phyloP scores from a whole-genome alignment of 2,113 vertebrate genomes.

The Vireo altiloquus region DNA sequence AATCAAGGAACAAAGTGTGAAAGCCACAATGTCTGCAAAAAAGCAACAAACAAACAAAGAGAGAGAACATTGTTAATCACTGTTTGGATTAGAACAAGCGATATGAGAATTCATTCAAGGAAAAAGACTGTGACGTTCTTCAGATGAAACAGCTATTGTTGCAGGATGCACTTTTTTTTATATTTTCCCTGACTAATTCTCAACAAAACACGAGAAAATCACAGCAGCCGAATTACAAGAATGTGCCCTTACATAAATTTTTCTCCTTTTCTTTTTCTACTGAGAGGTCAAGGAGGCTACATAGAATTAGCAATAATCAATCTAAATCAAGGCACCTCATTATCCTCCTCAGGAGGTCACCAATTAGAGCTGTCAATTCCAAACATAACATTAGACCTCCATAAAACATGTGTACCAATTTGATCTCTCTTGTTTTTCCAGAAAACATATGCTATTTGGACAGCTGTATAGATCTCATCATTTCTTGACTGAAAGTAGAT shows the following conservation, averaged over 20 bases:
- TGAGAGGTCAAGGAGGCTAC: not conserved
- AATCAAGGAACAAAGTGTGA: slow-evolving; percentile 45
- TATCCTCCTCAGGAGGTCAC: not conserved
- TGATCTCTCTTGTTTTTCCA: not conserved
- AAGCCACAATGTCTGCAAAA: slow-evolving; percentile 11
- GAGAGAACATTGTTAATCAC: slow-evolving; percentile 14
- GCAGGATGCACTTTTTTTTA: not conserved
- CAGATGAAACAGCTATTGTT: slow-evolving; percentile 2
- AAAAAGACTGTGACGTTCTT: not conserved
- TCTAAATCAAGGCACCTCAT: not conserved
- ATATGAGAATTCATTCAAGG: not conserved
- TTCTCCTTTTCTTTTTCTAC: not conserved
- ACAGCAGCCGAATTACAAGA: not conserved
- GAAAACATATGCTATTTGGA: not conserved
- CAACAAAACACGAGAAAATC: not conserved
- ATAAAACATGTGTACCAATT: not conserved
- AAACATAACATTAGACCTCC: not conserved
- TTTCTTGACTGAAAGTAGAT: not conserved
- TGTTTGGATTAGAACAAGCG: slow-evolving; percentile 26
- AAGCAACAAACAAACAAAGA: slow-evolving; percentile 35
- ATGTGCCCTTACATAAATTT: not conserved
- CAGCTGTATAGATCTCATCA: fast-evolving
- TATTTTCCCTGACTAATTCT: not conserved
- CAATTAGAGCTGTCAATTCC: not conserved
- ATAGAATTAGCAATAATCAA: not conserved